phyloP scores from a whole-genome alignment of 2,888 invertebrate genomes.

The Diarsia brunnea region DNA sequence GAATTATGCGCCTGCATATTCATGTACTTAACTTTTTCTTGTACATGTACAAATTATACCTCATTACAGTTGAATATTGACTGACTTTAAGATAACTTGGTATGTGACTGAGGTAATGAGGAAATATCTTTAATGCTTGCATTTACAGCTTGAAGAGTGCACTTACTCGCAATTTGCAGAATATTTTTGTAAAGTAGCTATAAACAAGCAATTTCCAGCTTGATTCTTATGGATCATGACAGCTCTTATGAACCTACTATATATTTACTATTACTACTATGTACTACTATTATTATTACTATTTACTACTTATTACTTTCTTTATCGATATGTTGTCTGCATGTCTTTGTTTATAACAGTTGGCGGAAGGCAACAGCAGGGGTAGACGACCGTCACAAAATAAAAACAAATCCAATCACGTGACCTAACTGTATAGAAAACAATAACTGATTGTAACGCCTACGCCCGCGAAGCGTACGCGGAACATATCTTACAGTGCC shows the following conservation, averaged over 20 bases:
- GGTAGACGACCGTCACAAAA: slow-evolving; percentile 48
- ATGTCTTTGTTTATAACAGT: background rate
- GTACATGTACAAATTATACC: slow-evolving; percentile 8
- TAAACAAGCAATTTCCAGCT: background rate
- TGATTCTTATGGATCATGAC: no score
- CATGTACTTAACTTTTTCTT: slow-evolving; percentile 35
- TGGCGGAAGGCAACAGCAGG: background rate
- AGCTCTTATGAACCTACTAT: no score
- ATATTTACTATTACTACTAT: no score
- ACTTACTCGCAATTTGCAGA: background rate
- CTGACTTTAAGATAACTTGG: slow-evolving; percentile 13
- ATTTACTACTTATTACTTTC: no score
- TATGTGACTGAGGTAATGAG: background rate
- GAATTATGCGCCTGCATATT: slow-evolving; percentile 47
- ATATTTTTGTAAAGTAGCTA: background rate
- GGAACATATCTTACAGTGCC: slow-evolving; percentile 41
- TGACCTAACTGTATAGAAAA: slow-evolving; percentile 55
- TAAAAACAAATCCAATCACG: slow-evolving; percentile 44
- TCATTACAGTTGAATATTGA: background rate
- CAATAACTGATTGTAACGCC: slow-evolving; percentile 40
- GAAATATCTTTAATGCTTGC: slow-evolving; percentile 22
- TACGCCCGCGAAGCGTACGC: slow-evolving; percentile 53
- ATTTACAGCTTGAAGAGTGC: background rate
- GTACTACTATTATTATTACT: no score
- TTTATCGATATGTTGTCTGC: no score